Percentiles rank a stretch among this genome's conserved stretches.
Conservation (phyloP, 2,113 vertebrate genomes). For the Pitta sordida region DNA sequence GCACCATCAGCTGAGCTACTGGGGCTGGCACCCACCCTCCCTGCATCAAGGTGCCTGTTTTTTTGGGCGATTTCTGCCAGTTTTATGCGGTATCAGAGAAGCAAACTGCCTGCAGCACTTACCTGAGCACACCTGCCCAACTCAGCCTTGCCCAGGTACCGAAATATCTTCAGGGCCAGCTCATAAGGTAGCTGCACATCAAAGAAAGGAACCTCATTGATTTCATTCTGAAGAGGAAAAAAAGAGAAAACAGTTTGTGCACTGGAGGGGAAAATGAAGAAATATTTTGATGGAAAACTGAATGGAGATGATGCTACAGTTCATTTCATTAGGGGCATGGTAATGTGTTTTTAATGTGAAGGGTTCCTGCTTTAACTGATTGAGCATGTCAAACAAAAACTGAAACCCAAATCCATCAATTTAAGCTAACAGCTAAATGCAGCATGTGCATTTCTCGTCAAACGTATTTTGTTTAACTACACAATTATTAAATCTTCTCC, state of each 20-base stretch:
- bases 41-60: neutral
- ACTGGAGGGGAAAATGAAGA: neutral
- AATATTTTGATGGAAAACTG: neutral
- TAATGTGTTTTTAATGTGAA: neutral
- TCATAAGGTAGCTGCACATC: slow-evolving; percentile 92
- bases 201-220: slow-evolving; percentile 95
- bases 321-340: neutral
- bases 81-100: neutral
- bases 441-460: neutral
- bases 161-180: slow-evolving; percentile 92
- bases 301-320: neutral
- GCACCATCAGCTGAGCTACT: neutral
- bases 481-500: neutral
- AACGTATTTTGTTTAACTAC: neutral
- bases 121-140: slow-evolving; percentile 95
- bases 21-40: neutral
- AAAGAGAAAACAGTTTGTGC: neutral
- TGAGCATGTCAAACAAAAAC: neutral
- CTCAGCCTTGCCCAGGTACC: slow-evolving; percentile 80
- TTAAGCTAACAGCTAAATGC: neutral
- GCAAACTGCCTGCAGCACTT: neutral
- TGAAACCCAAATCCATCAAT: neutral
- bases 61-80: neutral
- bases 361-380: neutral
- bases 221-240: slow-evolving; percentile 85